phyloP scores from a whole-genome alignment of 2,888 invertebrate genomes.

The Aquatica leii region DNA sequence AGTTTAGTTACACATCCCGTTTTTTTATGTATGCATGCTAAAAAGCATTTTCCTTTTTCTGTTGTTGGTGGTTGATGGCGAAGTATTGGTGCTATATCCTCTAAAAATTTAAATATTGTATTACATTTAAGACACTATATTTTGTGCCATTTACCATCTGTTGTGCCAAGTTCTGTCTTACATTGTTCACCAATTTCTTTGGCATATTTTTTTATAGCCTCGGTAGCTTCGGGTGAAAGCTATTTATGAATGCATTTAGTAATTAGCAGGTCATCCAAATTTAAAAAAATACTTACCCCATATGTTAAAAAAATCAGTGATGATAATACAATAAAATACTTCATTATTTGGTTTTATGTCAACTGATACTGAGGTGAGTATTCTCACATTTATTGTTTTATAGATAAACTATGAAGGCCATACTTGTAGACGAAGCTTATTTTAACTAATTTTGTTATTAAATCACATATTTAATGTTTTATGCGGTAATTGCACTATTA shows the following conservation, averaged over 20 bases:
- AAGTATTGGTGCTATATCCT: constrained; percentile 45
- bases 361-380: too few relatives aligned
- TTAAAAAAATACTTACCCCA: neutral
- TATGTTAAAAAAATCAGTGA: neutral
- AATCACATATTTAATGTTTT: too few relatives aligned
- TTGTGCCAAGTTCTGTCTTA: constrained; percentile 12
- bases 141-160: constrained; percentile 21
- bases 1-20: constrained; percentile 59
- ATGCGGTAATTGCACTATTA: too few relatives aligned
- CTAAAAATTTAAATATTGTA: constrained; percentile 32
- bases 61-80: constrained; percentile 58
- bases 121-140: too few relatives aligned
- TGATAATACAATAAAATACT: neutral
- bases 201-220: constrained; percentile 4
- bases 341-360: neutral
- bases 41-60: constrained; percentile 59
- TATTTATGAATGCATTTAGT: neutral
- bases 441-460: too few relatives aligned
- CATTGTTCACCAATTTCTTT: constrained; percentile 13
- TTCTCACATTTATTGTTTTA: too few relatives aligned
- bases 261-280: neutral
- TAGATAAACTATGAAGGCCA: too few relatives aligned
- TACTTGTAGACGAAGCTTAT: too few relatives aligned
- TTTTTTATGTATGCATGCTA: constrained; percentile 62
- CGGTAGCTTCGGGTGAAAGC: constrained; percentile 10